Percentiles rank a stretch among this genome's conserved stretches.
Conservation (phyloP, 2,797 vertebrate genomes). For the Sebastes oblongus region DNA sequence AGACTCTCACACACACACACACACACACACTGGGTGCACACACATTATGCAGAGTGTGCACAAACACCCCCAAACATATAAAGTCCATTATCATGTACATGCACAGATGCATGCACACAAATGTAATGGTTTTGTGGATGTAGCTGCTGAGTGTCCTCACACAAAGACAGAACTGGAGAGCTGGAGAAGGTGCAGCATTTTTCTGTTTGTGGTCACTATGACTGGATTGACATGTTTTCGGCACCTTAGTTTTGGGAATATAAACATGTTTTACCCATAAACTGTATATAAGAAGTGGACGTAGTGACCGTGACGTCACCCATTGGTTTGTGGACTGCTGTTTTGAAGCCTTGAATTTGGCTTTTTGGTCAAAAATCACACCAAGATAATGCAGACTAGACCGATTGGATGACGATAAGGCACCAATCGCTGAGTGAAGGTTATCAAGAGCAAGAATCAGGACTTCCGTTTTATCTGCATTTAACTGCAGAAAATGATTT, state of each 20-base stretch:
- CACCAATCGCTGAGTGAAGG: no score
- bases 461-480: no score
- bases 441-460: no score
- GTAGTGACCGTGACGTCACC: no score
- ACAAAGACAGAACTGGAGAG: neutral
- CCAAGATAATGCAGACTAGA: no score
- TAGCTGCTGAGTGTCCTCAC: neutral
- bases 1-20: constrained; percentile 3
- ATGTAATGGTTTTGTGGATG: neutral
- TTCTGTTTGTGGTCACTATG: neutral
- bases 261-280: neutral
- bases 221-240: neutral
- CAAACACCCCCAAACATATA: constrained; percentile 1
- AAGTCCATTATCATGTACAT: constrained; percentile 4
- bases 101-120: neutral
- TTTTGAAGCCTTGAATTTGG: no score
- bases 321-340: no score
- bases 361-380: no score
- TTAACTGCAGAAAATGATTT: no score
- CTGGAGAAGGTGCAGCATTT: neutral
- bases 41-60: constrained; percentile 22
- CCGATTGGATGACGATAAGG: no score
- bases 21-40: neutral
- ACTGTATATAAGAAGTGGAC: no score
- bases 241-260: neutral